Evolutionary conservation across 1,140 invertebrate genomes (phyloP), one percentile per base, ranked within the genome.

Genomic region (Diabrotica virgifera): DNA sequence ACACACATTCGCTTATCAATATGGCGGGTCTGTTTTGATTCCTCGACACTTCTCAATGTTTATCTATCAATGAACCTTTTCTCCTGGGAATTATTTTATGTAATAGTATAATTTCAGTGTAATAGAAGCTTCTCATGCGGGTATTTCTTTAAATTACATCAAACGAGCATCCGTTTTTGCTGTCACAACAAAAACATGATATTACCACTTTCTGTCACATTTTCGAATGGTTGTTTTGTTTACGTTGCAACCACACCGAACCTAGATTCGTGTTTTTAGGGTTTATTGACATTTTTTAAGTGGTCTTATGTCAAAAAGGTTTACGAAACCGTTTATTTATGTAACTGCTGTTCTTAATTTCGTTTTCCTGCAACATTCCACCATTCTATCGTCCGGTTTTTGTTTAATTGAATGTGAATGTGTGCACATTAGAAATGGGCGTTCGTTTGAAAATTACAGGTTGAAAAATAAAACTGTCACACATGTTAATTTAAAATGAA

Each of bases 11-110:
- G 51, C 58, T 57, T 53, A 62, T 57, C 66, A 67, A 67, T 63
- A 67, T 67, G 66, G 66, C 62, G 66, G 24, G 61, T 62, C 8
- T 64, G 66, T 67, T 67, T 60, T 52, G 66, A 56, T 67, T 37
- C 36, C 36, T 36, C 12, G 24, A 57, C n/a, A 46, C n/a, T 10
- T 46, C 40, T n/a, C 40, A n/a, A 46, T 46, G 40, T 46, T 46
- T 46, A 46, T 46, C 40, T 46, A 10, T n/a, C 8, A 10, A 10
- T 46, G 8, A 2, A 46, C 6, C 4, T 46, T 46, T 24, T 24
- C 24, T 24, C 24, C 4, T 24, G 24, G n/a, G 8, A 10, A 6
- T 46, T 46, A 10, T 46, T 46, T 8, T 46, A 46, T 46, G 40
- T 46, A 46, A 46, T 46, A 46, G n/a, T 2, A 10, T 2, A 5